Percentiles rank a stretch among this genome's conserved stretches.
These are phyloP conservation scores for Lithophane ornitopus DNA, from an alignment of 2,888 invertebrate genomes.

Conservation along the genomic window DNA sequence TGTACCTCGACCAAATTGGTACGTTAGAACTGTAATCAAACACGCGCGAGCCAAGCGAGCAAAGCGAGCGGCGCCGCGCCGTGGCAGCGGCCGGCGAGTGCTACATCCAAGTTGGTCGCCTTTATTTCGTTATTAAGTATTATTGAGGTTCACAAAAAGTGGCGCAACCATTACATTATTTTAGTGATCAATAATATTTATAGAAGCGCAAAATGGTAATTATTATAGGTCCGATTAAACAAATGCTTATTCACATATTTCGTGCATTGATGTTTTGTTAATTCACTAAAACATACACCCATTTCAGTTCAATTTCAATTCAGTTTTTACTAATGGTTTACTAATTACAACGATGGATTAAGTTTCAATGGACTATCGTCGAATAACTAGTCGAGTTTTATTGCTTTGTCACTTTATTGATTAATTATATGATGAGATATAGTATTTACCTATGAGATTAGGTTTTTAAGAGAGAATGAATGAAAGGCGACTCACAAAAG, in stretches of 20 bases:
- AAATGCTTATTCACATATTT: background rate
- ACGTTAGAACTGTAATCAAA: background rate
- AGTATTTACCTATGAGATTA: background rate
- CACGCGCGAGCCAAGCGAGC: background rate
- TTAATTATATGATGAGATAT: background rate
- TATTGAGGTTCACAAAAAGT: background rate
- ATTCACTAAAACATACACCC: background rate
- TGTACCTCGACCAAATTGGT: background rate
- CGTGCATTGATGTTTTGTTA: slow-evolving; percentile 9
- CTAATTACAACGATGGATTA: slow-evolving; percentile 6
- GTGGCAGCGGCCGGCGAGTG: background rate
- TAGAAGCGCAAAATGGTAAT: background rate
- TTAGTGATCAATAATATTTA: background rate
- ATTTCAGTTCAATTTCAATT: slow-evolving; percentile 7
- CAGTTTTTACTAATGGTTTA: slow-evolving; percentile 28
- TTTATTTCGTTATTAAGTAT: too few species aligned
- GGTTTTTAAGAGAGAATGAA: background rate
- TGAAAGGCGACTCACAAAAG: background rate
- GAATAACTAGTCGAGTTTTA: background rate
- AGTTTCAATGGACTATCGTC: background rate
- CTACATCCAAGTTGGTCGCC: background rate
- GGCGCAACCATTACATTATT: background rate
- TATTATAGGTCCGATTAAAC: background rate
- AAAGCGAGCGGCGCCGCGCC: background rate
- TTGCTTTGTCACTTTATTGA: background rate